phyloP scores from a whole-genome alignment of 2,888 invertebrate genomes.

The Ennomos erosarius region DNA sequence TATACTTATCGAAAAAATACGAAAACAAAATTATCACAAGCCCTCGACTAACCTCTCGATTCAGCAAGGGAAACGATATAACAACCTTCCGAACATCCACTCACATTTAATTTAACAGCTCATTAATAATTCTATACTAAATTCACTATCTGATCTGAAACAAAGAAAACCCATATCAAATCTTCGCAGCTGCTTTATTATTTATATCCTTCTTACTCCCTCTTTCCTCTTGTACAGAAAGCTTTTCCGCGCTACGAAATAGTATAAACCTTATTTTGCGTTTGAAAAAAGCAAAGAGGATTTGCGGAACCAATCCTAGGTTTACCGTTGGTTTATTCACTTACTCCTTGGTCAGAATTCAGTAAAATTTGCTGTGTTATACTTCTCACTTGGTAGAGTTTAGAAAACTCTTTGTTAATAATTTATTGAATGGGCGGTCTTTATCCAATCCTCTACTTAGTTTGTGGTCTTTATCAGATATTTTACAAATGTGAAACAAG shows the following conservation, averaged over 20 bases:
- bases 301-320: constrained; percentile 20
- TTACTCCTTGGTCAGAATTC: constrained; percentile 4
- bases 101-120: constrained; percentile 19
- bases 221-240: constrained; percentile 14
- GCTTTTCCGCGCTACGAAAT: constrained; percentile 17
- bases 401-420: too few species aligned
- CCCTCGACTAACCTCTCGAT: constrained; percentile 12
- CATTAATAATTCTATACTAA: constrained; percentile 24
- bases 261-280: constrained; percentile 16
- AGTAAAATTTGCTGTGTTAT: neutral
- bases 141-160: constrained; percentile 38
- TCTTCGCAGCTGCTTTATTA: constrained; percentile 58
- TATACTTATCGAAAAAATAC: constrained; percentile 12
- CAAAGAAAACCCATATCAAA: constrained; percentile 62
- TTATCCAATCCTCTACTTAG: too few species aligned
- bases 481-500: too few species aligned
- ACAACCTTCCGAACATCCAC: neutral
- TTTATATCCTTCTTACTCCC: constrained; percentile 47
- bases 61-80: constrained; percentile 1
- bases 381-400: neutral
- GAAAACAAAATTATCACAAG: constrained; percentile 14
- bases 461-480: too few species aligned
- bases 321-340: constrained; percentile 12
- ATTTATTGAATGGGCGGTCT: too few species aligned
- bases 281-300: constrained; percentile 12